Evolutionary conservation across 35 echinoderm and acorn worm genomes (phyloP).

Genomic region (Lytechinus pictus): DNA sequence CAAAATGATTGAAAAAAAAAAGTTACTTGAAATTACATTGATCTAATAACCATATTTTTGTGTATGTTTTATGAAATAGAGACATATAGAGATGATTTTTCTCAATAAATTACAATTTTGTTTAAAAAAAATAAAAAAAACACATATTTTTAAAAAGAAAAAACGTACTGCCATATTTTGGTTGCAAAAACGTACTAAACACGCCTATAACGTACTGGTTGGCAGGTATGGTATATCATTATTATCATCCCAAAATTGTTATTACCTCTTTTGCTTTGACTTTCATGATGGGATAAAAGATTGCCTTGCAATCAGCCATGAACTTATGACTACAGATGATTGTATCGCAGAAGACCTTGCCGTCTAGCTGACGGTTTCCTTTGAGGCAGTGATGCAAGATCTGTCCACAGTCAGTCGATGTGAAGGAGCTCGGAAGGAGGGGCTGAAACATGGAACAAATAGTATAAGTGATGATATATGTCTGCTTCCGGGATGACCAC

Average conservation of each 20-base stretch:
- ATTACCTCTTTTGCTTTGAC: conserved; percentile 83
- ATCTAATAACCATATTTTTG: no score
- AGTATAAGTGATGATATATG: no score
- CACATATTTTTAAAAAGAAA: neutral
- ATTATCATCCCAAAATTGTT: neutral
- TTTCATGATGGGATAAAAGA: conserved; percentile 84
- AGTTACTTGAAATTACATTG: no score
- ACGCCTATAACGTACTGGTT: no score
- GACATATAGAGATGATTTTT: no score
- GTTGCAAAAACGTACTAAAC: no score
- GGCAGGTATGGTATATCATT: no score
- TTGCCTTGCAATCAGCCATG: conserved; percentile 56
- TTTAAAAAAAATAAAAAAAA: no score
- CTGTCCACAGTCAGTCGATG: conserved; percentile 71
- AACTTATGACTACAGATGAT: conserved; percentile 88
- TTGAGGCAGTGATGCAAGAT: conserved; percentile 84
- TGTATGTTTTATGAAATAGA: no score
- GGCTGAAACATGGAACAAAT: conserved; percentile 61
- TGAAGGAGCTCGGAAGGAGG: conserved; percentile 82
- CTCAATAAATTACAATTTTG: no score
- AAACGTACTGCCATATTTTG: neutral
- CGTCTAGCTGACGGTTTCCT: conserved; percentile 59
- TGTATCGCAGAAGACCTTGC: conserved; percentile 81
- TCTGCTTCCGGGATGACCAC: no score
- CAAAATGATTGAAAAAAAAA: no score